Evolutionary conservation across 2,888 invertebrate species (phyloP).

Genomic region (Polyommatus iphigenia): DNA sequence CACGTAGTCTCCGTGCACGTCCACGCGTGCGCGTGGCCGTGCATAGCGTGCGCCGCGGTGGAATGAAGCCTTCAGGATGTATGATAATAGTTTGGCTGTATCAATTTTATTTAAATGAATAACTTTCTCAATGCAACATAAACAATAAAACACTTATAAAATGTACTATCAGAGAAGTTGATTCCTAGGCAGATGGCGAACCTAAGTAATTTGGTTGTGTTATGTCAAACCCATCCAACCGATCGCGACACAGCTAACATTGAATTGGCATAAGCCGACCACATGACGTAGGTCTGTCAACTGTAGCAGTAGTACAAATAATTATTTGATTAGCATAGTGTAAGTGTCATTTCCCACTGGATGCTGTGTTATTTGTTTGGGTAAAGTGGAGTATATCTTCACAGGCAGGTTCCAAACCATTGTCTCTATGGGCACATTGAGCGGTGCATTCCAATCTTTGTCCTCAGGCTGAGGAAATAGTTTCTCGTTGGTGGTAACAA

Average conservation of each 20-base stretch:
- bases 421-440: conserved; percentile 94
- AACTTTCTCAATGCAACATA: neutral
- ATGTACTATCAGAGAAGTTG: too few relatives aligned
- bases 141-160: neutral
- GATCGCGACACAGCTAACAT: too few relatives aligned
- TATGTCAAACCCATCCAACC: too few relatives aligned
- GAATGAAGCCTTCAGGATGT: too few relatives aligned
- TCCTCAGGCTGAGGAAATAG: conserved; percentile 80
- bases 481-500: conserved; percentile 90
- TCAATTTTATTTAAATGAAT: neutral
- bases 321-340: conserved; percentile 59
- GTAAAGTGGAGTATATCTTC: conserved; percentile 94
- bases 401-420: conserved; percentile 99
- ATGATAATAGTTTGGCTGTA: neutral
- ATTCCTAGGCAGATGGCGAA: too few relatives aligned
- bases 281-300: too few relatives aligned
- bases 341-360: conserved; percentile 72
- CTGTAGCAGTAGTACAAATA: neutral
- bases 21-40: too few relatives aligned
- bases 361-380: conserved; percentile 88
- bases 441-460: conserved; percentile 90
- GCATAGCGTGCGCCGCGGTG: too few relatives aligned
- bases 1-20: too few relatives aligned
- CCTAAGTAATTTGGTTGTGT: too few relatives aligned
- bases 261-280: too few relatives aligned